Base-by-base conservation (phyloP, 2,888 invertebrate species). In the Hanleya hanleyi region DNA sequence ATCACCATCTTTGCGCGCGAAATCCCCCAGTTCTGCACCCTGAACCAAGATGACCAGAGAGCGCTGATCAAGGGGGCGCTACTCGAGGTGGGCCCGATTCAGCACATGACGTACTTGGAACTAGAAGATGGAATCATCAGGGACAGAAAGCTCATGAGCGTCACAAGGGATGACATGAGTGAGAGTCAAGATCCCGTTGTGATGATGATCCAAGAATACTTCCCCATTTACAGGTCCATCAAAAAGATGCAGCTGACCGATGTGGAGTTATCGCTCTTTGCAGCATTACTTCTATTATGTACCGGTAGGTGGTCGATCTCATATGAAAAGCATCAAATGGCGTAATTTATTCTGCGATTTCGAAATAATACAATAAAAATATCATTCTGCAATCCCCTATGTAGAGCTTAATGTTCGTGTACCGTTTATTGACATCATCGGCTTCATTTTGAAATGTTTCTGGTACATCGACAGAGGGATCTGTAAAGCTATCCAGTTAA, bases 1-100 rank as follows among this genome's bases (percentile, higher is more conserved):
- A 83, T 86, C 41, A 84, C 87, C 2, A 81, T 82, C 22, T 85
- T 87, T 71, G 85, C 86, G 37, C 81, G 81, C 69, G 84, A 85
- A 64, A 84, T 86, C 61, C 86, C 86, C 5, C 81, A 85, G 70
- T 87, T 87, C 67, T 81, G 82, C 36, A 78, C 83, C 38, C 75
- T 87, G 47, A 74, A 78, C n/a, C 75, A 80, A 35, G 76, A 75
- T 3, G 85, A 86, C 74, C 87, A 87, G 75, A 77, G 84, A 22
- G 74, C 81, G 3, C 78, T 87, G 5, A 84, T 87, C 38, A 85
- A 85, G 71, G 77, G 80, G 26, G 82, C 82, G 49, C 81, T 87
- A 33, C 75, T 87, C 66, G 87, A 87, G 75, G 81, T 83, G 35
- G 80, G 84, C 1, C 78, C 82, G 7, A 74, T 85, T 4, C 82